Base-by-base conservation (phyloP, 2,797 vertebrate genomes). In the Leptodactylus fallax region DNA sequence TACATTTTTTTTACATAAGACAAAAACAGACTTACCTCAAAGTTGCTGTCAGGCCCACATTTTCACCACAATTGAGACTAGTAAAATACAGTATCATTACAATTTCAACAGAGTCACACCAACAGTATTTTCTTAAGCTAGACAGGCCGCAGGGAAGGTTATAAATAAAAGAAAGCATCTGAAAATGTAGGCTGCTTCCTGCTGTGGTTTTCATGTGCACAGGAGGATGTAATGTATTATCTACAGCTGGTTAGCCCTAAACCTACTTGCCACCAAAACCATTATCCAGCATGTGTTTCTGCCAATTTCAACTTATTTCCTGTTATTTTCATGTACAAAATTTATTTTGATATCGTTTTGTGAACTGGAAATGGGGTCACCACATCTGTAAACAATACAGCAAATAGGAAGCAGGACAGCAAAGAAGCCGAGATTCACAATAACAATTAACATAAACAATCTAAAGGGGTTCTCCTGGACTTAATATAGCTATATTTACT, bases 51-150 rank as follows among this genome's bases (percentile, higher is more conserved):
- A 23, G 49, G 36, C 67, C 85, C 55, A 81, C 65, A 63, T 69
- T 69, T 25, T 51, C 47, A 94, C 93, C 92, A 86, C 90, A 91
- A 90, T 90, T 94, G 92, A 94, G 93, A 92, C 94, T 90, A 92
- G 93, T 94, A 93, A 94, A 89, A 91, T 92, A 88, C 92, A 83
- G 83, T 94, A 91, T 95, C 94, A 95, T 95, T 95, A 94, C 94
- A 91, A 90, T 93, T 93, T 92, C 88, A 90, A 92, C 92, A 91
- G 92, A 94, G 93, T 93, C 90, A 86, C 88, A 91, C 91, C 92
- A 93, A 91, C 91, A 92, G 89, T 93, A 92, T 92, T 92, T 94
- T 81, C 55, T 21, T 36, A 86, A 51, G 55, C 88, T 55, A 83
- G 71, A 92, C 91, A 90, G 92, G 91, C 94, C 94, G 85, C 94